phyloP scores from a whole-genome alignment of 2,797 vertebrate genomes.

The Notolabrus celidotus region DNA sequence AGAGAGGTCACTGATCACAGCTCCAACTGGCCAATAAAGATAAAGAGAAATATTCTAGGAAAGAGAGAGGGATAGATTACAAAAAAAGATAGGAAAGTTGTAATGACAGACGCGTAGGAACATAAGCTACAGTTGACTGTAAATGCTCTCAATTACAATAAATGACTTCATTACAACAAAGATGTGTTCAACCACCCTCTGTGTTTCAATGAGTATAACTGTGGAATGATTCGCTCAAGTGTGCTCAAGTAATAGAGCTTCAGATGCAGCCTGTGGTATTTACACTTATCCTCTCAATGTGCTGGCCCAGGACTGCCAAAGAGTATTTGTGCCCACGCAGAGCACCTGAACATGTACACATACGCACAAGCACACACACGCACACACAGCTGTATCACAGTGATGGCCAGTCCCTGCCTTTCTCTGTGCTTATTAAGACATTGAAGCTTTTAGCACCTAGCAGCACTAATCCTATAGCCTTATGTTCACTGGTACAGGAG shows the following conservation, averaged over 20 bases:
- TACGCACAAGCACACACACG: slow-evolving; percentile 21
- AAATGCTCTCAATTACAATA: slow-evolving; percentile 73
- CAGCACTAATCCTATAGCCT: slow-evolving; percentile 81
- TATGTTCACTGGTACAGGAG: slow-evolving; percentile 70
- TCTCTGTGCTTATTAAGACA: slow-evolving; percentile 77
- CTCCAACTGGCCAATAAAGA: slow-evolving; percentile 21
- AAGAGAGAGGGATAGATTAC: too few relatives aligned
- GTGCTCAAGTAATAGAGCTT: slow-evolving; percentile 71
- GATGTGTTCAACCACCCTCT: slow-evolving; percentile 75
- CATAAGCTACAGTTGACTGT: slow-evolving; percentile 62
- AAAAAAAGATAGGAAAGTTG: slow-evolving; percentile 11
- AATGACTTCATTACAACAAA: slow-evolving; percentile 78
- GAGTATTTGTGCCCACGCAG: slow-evolving; percentile 57
- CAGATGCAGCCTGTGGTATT: slow-evolving; percentile 72
- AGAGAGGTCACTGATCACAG: slow-evolving; percentile 18
- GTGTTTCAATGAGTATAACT: slow-evolving; percentile 73
- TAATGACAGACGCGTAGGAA: slow-evolving; percentile 46
- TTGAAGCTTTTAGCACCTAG: slow-evolving; percentile 80
- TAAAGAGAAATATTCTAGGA: not conserved
- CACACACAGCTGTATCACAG: slow-evolving; percentile 50
- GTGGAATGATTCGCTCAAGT: slow-evolving; percentile 72
- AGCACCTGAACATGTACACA: slow-evolving; percentile 54
- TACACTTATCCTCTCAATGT: slow-evolving; percentile 73
- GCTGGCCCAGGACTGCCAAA: slow-evolving; percentile 51
- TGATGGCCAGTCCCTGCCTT: slow-evolving; percentile 42